Evolutionary conservation across 1,140 invertebrate genomes (phyloP).

Genomic region (Caenorhabditis remanei): DNA sequence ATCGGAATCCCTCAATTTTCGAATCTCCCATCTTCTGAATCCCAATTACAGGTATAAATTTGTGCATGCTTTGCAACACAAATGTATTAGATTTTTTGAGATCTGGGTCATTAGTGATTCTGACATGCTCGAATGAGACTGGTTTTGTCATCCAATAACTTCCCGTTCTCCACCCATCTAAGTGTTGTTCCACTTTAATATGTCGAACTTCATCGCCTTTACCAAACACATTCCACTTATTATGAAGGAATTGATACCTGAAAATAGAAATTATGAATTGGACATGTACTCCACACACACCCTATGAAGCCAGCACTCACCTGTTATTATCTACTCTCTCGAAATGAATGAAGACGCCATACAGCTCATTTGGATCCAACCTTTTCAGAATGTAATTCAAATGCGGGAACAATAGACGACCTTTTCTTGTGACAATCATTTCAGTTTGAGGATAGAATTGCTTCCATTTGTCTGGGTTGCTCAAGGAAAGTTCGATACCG

Average conservation of each 20-base stretch:
- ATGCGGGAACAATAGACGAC: too few relatives aligned
- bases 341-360: too few relatives aligned
- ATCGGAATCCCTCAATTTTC: not conserved
- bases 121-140: not conserved
- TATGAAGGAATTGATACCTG: not conserved
- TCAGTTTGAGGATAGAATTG: too few relatives aligned
- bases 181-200: not conserved
- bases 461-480: too few relatives aligned
- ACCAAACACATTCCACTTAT: not conserved
- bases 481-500: too few relatives aligned
- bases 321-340: too few relatives aligned
- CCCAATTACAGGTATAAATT: not conserved
- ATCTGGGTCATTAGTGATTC: not conserved
- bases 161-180: not conserved
- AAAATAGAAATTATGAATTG: not conserved
- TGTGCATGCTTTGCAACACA: not conserved
- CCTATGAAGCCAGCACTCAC: too few relatives aligned
- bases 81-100: not conserved
- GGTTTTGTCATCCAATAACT: not conserved
- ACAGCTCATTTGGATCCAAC: too few relatives aligned
- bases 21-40: not conserved
- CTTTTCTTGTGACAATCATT: too few relatives aligned
- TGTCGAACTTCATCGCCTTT: not conserved
- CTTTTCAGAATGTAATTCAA: too few relatives aligned
- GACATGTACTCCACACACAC: too few relatives aligned